phyloP scores from a whole-genome alignment of 1,140 invertebrate genomes.

The Macrobrachium nipponense region DNA sequence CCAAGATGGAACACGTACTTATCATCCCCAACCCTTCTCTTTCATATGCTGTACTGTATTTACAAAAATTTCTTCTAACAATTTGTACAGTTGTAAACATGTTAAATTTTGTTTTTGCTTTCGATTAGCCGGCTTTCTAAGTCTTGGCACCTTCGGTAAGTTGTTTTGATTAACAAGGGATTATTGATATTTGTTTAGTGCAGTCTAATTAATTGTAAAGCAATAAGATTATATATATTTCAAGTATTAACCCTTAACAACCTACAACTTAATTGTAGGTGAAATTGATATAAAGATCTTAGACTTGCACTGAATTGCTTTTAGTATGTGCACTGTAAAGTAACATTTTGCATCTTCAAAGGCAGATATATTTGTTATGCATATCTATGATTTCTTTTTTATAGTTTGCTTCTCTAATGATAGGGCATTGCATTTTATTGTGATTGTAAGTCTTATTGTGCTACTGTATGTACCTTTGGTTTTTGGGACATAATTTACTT shows the following conservation, averaged over 20 bases:
- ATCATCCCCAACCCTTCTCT: conserved; percentile 26
- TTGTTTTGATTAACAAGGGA: neutral
- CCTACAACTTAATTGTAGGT: no score
- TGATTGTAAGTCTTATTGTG: no score
- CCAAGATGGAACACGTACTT: no score
- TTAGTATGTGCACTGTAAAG: no score
- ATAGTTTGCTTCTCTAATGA: no score
- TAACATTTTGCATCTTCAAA: no score
- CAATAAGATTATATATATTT: neutral
- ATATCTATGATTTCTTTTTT: no score
- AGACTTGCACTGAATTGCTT: no score
- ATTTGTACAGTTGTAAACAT: conserved; percentile 8
- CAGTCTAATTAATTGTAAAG: conserved; percentile 6
- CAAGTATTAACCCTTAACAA: no score
- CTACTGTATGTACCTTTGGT: no score
- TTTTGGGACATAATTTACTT: neutral
- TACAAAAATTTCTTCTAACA: conserved; percentile 1
- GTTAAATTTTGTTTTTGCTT: conserved; percentile 38
- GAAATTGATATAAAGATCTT: neutral
- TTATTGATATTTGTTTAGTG: neutral
- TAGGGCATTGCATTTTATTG: no score
- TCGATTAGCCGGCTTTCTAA: conserved; percentile 53
- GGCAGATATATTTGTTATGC: no score
- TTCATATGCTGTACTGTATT: conserved; percentile 25
- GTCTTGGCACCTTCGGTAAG: conserved; percentile 55